phyloP scores from a whole-genome alignment of 2,888 invertebrate genomes.

The Octodonta nipae region DNA sequence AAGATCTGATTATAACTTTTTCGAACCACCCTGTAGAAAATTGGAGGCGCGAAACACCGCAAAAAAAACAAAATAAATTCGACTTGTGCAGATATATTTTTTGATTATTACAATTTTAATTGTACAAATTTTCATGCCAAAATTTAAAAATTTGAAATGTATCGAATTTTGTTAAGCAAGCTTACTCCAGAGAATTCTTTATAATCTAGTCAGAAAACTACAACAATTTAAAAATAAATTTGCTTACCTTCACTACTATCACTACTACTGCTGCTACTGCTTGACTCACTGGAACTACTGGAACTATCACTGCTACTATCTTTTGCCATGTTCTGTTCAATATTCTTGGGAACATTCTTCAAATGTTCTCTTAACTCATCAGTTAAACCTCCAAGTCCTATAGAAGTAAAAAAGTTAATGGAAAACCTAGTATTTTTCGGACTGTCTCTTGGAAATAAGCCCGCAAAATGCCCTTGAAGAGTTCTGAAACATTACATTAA shows the following conservation, averaged over 20 bases:
- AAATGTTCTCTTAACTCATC: slow-evolving; percentile 48
- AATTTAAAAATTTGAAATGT: too few relatives aligned
- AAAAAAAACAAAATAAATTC: too few relatives aligned
- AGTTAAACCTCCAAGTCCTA: slow-evolving; percentile 90
- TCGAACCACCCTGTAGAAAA: too few relatives aligned
- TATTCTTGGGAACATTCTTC: slow-evolving; percentile 22
- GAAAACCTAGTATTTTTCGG: slow-evolving; percentile 94
- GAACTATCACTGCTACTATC: slow-evolving; percentile 18
- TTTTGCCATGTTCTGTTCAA: slow-evolving; percentile 19
- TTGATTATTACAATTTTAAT: too few relatives aligned
- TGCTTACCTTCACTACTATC: slow-evolving; percentile 16
- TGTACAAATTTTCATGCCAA: too few relatives aligned
- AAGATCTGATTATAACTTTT: too few relatives aligned
- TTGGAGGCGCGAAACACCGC: too few relatives aligned
- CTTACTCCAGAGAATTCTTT: too few relatives aligned
- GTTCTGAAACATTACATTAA: slow-evolving; percentile 46
- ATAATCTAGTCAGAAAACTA: too few relatives aligned
- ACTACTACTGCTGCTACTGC: slow-evolving; percentile 10
- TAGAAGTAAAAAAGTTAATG: slow-evolving; percentile 94
- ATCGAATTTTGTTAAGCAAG: too few relatives aligned
- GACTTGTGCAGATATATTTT: too few relatives aligned
- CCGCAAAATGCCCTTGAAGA: slow-evolving; percentile 71
- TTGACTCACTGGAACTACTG: slow-evolving; percentile 6
- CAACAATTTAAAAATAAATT: background rate
- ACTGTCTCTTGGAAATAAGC: slow-evolving; percentile 89